Base-by-base conservation (phyloP, 2,888 invertebrate species). In the Podotricha telesiphe region DNA sequence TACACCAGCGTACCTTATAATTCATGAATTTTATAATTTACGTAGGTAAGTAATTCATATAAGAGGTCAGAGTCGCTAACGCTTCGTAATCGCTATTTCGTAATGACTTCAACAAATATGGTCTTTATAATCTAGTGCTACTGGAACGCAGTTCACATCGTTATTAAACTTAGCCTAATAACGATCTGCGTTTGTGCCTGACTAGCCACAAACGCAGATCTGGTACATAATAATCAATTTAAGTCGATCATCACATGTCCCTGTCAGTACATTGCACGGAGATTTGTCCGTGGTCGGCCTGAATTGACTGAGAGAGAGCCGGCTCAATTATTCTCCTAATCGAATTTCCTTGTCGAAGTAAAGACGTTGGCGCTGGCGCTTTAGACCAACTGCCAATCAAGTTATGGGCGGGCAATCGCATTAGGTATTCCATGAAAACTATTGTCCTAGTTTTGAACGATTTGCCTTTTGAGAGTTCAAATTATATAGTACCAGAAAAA, bases 241-340 rank as follows among this genome's bases (percentile, higher is more conserved):
- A 47, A 48, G 50, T 69, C 65, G 65, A 65, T 72, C 69, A 65
- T 69, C 67, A 67, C 67, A 67, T 70, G 72, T 65, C 67, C 50
- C 56, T 58, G 56, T 8, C 70, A 64, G 67, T 67, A 34, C 70
- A 64, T 50, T 69, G 71, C 47, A 68, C 58, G 53, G 63, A 69
- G 71, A 74, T 76, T 74, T 74, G 75, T 66, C 67, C 75, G 75
- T 73, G 74, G 76, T 70, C 75, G 74, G 71, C 67, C 67, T 65
- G 74, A 76, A 76, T 76, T 74, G 75, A 75, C 76, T 74, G 73
- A 74, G 75, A 74, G 74, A 72, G 65, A 73, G 74, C 74, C 72
- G 69, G 71, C 72, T 75, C 76, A 83, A 82, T 83, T 82, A 83
- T 76, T 78, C 76, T 74, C 70, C 81, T 86, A 86, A 85, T 86